Evolutionary conservation across 1,140 invertebrate species (phyloP).

Genomic region (Leucophenga varia): DNA sequence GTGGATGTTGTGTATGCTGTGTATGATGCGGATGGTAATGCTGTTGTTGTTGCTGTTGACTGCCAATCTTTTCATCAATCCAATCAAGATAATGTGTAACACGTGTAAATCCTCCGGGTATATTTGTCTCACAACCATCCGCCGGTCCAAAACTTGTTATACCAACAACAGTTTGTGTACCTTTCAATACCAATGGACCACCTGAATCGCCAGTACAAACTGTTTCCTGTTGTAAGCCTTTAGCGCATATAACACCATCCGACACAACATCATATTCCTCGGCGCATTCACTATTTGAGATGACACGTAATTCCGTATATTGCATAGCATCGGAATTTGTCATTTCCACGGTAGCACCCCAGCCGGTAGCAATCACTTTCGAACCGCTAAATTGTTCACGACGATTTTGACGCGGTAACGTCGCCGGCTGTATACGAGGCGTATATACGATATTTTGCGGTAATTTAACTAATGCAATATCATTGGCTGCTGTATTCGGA

Average conservation of each 20-base stretch:
- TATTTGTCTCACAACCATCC: conserved; percentile 47
- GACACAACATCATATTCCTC: conserved; percentile 50
- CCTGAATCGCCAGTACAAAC: conserved; percentile 52
- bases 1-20: conserved; percentile 7
- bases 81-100: conserved; percentile 50
- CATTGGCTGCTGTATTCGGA: conserved; percentile 44
- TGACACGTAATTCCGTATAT: conserved; percentile 48
- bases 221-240: conserved; percentile 45
- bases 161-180: conserved; percentile 44
- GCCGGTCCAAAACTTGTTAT: conserved; percentile 51
- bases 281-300: conserved; percentile 42
- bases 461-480: conserved; percentile 49
- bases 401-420: conserved; percentile 24
- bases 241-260: conserved; percentile 43
- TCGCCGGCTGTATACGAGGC: conserved; percentile 37
- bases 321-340: conserved; percentile 46
- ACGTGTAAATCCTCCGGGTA: conserved; percentile 47
- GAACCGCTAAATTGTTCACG: conserved; percentile 36
- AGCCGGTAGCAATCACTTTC: conserved; percentile 49
- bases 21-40: conserved; percentile 1
- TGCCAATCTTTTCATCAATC: conserved; percentile 47
- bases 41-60: conserved; percentile 15
- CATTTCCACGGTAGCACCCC: conserved; percentile 46
- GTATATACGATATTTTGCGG: conserved; percentile 37
- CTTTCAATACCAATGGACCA: conserved; percentile 44